Conservation (phyloP, 2,113 vertebrate genomes). For the Siphamia tubifer region DNA sequence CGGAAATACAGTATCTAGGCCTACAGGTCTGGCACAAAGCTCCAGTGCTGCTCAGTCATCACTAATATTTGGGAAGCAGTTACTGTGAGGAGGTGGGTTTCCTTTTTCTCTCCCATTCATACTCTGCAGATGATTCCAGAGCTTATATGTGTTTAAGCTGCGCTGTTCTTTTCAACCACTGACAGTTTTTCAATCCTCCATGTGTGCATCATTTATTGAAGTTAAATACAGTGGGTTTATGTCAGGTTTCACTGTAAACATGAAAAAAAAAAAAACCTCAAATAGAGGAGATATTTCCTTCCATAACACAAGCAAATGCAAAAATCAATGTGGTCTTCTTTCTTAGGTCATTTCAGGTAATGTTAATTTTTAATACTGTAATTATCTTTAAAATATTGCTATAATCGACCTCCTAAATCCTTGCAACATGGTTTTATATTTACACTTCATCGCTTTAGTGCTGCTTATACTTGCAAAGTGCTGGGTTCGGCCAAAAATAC, state of each 20-base stretch:
- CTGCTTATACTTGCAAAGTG: not conserved
- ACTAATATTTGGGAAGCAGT: not conserved
- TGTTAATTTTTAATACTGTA: not conserved
- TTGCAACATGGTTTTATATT: not conserved
- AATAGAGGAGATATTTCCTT: too few relatives aligned
- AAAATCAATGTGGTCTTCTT: not conserved
- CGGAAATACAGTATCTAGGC: constrained; percentile 21
- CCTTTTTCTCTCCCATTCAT: not conserved
- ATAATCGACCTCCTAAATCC: not conserved
- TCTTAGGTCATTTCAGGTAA: not conserved
- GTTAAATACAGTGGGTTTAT: not conserved
- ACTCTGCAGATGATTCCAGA: not conserved
- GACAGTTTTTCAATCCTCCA: not conserved
- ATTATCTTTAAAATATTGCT: not conserved
- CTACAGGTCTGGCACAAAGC: constrained; percentile 31
- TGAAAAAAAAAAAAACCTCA: not conserved
- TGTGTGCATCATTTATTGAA: not conserved
- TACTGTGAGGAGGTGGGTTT: not conserved
- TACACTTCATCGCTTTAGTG: not conserved
- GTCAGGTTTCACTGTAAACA: not conserved
- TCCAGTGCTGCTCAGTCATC: constrained; percentile 13
- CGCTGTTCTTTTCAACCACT: not conserved
- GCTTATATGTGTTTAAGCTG: not conserved
- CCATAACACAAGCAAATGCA: not conserved
- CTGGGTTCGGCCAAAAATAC: constrained; percentile 7